A percentile compares a stretch with the other conserved stretches of the same genome.
These are phyloP conservation scores for Cheirogaleus major DNA, from an alignment of 2,797 vertebrate species.

Conservation along the genomic window DNA sequence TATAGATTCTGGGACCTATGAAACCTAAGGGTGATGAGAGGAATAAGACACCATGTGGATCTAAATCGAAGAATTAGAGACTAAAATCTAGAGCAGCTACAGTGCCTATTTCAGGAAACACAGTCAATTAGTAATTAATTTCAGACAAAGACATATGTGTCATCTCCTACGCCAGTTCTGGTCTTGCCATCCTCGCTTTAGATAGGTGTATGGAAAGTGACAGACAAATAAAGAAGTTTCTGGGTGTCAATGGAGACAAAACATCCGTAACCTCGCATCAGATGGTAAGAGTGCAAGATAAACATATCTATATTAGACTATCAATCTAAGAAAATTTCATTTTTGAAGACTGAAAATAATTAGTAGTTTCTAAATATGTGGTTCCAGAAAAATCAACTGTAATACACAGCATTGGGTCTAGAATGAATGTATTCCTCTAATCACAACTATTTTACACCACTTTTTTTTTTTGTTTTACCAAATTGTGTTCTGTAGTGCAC, in stretches of 20 bases:
- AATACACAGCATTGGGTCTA: not conserved
- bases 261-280: not conserved
- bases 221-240: not conserved
- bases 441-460: not conserved
- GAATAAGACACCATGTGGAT: not conserved
- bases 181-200: not conserved
- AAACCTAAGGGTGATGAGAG: not conserved
- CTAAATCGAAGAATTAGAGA: not conserved
- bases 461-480: not conserved
- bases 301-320: not conserved
- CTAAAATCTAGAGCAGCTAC: not conserved
- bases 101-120: not conserved
- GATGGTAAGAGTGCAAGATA: not conserved
- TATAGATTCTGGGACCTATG: not conserved
- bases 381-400: not conserved
- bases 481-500: not conserved
- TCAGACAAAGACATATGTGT: not conserved
- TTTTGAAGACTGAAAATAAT: not conserved
- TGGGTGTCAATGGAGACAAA: not conserved
- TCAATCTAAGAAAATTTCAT: not conserved
- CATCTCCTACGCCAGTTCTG: not conserved
- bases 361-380: not conserved
- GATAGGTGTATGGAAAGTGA: not conserved
- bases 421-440: not conserved
- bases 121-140: not conserved